A percentile compares a stretch with the other conserved stretches of the same genome.
Conservation (phyloP, 30 jellyfish, hydroid and myxozoan species). For the Aurelia aurita complex sp. Pacific region DNA sequence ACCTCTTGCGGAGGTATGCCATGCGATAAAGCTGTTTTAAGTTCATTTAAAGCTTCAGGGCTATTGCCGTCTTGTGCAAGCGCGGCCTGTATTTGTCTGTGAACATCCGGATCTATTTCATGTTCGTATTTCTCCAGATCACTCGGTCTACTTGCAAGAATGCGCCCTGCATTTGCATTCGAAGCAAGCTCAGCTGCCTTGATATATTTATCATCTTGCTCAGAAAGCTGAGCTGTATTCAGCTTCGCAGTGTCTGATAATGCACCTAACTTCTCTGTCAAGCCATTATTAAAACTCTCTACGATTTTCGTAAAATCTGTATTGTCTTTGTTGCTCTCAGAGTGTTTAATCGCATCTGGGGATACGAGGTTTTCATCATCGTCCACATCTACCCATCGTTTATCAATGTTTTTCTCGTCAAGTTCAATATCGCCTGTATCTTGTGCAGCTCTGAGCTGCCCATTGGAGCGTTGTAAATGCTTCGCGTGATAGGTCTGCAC, state of each 20-base stretch:
- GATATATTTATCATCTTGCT: constrained; percentile 58
- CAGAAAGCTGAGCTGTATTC: constrained; percentile 29
- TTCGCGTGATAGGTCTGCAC: neutral
- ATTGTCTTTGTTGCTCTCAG: constrained; percentile 45
- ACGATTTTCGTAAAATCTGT: constrained; percentile 67
- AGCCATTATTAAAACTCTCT: constrained; percentile 55
- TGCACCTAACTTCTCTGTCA: constrained; percentile 49
- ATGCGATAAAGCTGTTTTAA: constrained; percentile 44
- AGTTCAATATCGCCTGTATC: neutral
- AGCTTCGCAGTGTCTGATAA: constrained; percentile 24
- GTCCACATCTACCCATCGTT: constrained; percentile 76
- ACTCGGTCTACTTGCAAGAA: constrained; percentile 29
- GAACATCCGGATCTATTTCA: constrained; percentile 66
- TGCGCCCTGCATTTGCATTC: neutral
- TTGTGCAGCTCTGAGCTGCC: constrained; percentile 2
- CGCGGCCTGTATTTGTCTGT: constrained; percentile 63
- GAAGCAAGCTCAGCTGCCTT: constrained; percentile 49
- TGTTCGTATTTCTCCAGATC: constrained; percentile 38
- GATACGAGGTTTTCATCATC: constrained; percentile 49
- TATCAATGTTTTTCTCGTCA: neutral
- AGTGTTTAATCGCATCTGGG: constrained; percentile 34
- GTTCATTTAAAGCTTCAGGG: constrained; percentile 48
- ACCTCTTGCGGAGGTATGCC: constrained; percentile 45
- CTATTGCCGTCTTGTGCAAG: constrained; percentile 64
- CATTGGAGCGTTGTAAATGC: constrained; percentile 43